These are phyloP conservation scores for Bellardia bayeri DNA, from an alignment of 2,888 invertebrate genomes.

Conservation along the genomic window DNA sequence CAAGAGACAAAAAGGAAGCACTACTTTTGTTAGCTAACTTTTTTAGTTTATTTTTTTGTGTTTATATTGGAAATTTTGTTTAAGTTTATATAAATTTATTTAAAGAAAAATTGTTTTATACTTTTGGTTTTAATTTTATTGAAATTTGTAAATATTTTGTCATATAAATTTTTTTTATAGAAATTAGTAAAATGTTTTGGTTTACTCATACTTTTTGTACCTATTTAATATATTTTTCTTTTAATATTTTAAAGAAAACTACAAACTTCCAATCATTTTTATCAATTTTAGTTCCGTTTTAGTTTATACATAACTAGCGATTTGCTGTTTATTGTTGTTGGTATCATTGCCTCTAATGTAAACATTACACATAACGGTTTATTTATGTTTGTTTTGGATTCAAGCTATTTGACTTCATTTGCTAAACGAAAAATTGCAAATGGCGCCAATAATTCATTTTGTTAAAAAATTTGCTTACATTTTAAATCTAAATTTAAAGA, in stretches of 20 bases:
- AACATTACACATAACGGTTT: constrained; percentile 8
- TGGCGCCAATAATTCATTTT: too few species aligned
- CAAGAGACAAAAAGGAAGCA: constrained; percentile 62
- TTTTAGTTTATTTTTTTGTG: background rate
- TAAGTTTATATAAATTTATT: background rate
- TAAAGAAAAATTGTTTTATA: background rate
- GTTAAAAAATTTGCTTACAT: too few species aligned
- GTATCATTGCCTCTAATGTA: background rate
- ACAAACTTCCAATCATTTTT: too few species aligned
- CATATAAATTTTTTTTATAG: too few species aligned
- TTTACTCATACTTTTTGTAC: background rate
- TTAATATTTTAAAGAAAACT: too few species aligned
- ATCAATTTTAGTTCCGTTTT: too few species aligned
- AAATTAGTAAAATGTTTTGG: too few species aligned
- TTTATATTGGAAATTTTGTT: constrained; percentile 19
- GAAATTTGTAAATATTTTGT: background rate
- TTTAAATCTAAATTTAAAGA: too few species aligned
- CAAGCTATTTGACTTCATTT: background rate
- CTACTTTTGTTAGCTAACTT: constrained; percentile 56
- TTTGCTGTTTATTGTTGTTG: too few species aligned
- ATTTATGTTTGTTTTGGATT: background rate
- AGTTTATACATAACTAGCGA: too few species aligned
- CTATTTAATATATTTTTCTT: background rate
- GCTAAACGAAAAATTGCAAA: background rate
- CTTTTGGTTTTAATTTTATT: background rate